Conservation (phyloP, 1,140 invertebrate genomes). For the Heliconius melpomene region DNA sequence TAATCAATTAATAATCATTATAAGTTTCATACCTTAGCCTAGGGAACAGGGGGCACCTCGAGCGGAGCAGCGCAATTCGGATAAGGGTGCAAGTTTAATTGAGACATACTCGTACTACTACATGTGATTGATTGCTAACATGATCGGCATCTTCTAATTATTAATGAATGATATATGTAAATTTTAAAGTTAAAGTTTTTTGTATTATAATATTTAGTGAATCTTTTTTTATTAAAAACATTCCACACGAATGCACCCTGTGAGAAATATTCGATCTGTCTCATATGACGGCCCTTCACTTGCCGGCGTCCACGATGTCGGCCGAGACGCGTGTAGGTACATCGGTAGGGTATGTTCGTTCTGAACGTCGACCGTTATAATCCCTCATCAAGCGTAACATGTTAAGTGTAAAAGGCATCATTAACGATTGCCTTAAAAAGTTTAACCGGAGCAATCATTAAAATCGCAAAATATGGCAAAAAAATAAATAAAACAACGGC, state of each 20-base stretch:
- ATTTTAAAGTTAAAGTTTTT: slow-evolving; percentile 56
- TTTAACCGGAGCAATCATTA: slow-evolving; percentile 76
- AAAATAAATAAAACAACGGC: slow-evolving; percentile 67
- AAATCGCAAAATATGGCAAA: slow-evolving; percentile 75
- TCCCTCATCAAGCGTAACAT: slow-evolving; percentile 72
- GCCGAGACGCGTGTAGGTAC: slow-evolving; percentile 46
- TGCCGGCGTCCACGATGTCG: slow-evolving; percentile 44
- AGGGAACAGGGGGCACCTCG: slow-evolving; percentile 36
- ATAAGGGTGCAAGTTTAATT: slow-evolving; percentile 68
- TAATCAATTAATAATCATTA: slow-evolving; percentile 74
- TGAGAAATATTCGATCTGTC: slow-evolving; percentile 69
- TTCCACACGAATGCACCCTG: slow-evolving; percentile 62
- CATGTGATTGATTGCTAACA: slow-evolving; percentile 71
- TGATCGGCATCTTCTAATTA: slow-evolving; percentile 68
- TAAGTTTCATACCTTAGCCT: slow-evolving; percentile 53
- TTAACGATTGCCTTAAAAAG: slow-evolving; percentile 78
- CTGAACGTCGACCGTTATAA: slow-evolving; percentile 70
- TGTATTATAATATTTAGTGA: slow-evolving; percentile 40
- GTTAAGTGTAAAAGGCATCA: slow-evolving; percentile 75
- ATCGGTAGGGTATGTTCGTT: slow-evolving; percentile 49
- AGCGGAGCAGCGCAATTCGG: slow-evolving; percentile 20
- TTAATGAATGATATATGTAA: slow-evolving; percentile 58
- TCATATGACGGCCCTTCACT: slow-evolving; percentile 76
- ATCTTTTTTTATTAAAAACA: slow-evolving; percentile 58
- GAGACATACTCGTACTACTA: slow-evolving; percentile 58